Percentiles rank a stretch among this genome's conserved stretches.
These are phyloP conservation scores for Gandaritis pyraliata DNA, from an alignment of 2,888 invertebrate genomes.

Conservation along the genomic window DNA sequence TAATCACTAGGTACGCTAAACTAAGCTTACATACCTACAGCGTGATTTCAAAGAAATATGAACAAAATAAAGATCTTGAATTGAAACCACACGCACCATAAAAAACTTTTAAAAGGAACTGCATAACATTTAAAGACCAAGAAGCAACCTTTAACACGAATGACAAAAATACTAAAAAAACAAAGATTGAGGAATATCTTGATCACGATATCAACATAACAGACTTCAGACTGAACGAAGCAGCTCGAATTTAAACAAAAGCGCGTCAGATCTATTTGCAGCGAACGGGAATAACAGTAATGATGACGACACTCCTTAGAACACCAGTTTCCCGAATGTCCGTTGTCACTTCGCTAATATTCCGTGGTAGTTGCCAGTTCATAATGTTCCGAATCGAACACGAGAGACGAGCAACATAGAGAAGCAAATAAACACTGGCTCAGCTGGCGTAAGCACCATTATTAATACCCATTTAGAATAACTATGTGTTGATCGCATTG, in stretches of 20 bases:
- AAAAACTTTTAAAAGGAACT: neutral
- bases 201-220: neutral
- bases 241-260: constrained; percentile 16
- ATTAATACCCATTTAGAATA: neutral
- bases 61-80: neutral
- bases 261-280: constrained; percentile 33
- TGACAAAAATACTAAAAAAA: neutral
- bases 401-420: neutral
- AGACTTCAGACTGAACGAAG: neutral
- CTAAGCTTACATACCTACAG: too few species aligned
- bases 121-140: too few species aligned
- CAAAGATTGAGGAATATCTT: neutral
- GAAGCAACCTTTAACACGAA: neutral
- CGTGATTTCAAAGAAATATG: neutral
- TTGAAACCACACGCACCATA: neutral
- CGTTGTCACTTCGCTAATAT: constrained; percentile 29
- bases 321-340: constrained; percentile 24
- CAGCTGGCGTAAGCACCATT: too few species aligned
- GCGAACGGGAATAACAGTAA: constrained; percentile 15
- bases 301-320: constrained; percentile 23
- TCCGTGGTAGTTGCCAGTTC: constrained; percentile 10
- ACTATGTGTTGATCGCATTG: neutral
- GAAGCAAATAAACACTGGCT: too few species aligned
- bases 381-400: neutral
- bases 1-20: too few species aligned